Evolutionary conservation across 2,113 vertebrate species (phyloP).

Genomic region (Melanotaenia duboulayi): DNA sequence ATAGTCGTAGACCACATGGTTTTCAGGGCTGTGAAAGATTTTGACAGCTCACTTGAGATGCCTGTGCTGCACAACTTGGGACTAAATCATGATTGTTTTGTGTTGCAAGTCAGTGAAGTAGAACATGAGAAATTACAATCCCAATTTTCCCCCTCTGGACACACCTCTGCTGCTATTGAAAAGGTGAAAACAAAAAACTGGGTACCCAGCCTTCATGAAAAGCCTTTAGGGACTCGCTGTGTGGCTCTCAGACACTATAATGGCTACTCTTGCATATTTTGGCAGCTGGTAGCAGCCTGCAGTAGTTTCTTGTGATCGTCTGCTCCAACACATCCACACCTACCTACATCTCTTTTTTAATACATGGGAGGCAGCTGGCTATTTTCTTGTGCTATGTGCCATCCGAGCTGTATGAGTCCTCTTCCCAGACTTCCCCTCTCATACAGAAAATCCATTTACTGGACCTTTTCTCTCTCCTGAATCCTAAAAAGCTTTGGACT

Average conservation of each 20-base stretch:
- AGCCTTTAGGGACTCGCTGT: neutral
- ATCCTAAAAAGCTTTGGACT: neutral
- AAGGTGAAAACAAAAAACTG: neutral
- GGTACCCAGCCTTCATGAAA: too few species aligned
- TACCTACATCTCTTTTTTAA: neutral
- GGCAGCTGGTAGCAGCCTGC: constrained; percentile 25
- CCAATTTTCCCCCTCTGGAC: constrained; percentile 11
- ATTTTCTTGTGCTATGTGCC: constrained; percentile 31
- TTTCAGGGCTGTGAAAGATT: neutral
- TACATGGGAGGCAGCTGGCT: constrained; percentile 43
- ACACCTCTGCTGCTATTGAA: neutral
- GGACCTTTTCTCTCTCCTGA: neutral
- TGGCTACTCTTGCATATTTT: constrained; percentile 22
- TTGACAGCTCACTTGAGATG: constrained; percentile 8
- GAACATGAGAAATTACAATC: constrained; percentile 21
- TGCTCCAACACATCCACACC: constrained; percentile 39
- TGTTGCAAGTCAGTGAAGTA: constrained; percentile 13
- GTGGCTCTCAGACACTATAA: constrained; percentile 9
- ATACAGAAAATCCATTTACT: neutral
- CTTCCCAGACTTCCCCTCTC: neutral
- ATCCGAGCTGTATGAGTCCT: constrained; percentile 25
- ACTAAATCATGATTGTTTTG: constrained; percentile 28
- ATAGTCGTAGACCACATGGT: neutral
- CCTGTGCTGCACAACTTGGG: neutral
- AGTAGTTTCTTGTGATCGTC: constrained; percentile 20